Percentiles rank a stretch among this genome's conserved stretches.
These are phyloP conservation scores for Euzetes globulus DNA, from an alignment of 2,888 invertebrate species.

Conservation along the genomic window DNA sequence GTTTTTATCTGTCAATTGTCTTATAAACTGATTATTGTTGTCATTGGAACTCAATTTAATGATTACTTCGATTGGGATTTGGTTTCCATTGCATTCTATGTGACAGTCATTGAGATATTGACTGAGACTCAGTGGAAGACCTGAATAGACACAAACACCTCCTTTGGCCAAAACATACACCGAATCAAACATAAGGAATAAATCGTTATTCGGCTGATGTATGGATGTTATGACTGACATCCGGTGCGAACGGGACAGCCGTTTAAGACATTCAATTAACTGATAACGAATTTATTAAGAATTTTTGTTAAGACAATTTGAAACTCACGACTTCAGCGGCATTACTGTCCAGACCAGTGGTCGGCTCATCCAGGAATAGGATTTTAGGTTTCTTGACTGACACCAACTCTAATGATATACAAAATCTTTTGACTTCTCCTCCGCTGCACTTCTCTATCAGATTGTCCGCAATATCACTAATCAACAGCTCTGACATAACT, in stretches of 20 bases:
- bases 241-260: not conserved
- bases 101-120: not conserved
- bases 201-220: constrained; percentile 35
- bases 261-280: not conserved
- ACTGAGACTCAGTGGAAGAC: constrained; percentile 12
- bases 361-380: not conserved
- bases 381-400: not conserved
- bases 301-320: no score
- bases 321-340: not conserved
- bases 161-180: constrained; percentile 33
- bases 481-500: not conserved
- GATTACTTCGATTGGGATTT: not conserved
- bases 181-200: constrained; percentile 34
- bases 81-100: not conserved
- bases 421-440: not conserved
- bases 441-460: not conserved
- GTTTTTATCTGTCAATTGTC: not conserved
- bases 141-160: constrained; percentile 37
- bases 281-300: no score
- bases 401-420: not conserved
- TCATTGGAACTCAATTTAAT: not conserved
- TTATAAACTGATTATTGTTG: not conserved
- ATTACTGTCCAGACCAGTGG: constrained; percentile 17
- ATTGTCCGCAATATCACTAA: not conserved
- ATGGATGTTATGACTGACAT: constrained; percentile 33